Evolutionary conservation across 1,140 invertebrate genomes (phyloP), one percentile per base, ranked within the genome.

Genomic region (Periplaneta americana): DNA sequence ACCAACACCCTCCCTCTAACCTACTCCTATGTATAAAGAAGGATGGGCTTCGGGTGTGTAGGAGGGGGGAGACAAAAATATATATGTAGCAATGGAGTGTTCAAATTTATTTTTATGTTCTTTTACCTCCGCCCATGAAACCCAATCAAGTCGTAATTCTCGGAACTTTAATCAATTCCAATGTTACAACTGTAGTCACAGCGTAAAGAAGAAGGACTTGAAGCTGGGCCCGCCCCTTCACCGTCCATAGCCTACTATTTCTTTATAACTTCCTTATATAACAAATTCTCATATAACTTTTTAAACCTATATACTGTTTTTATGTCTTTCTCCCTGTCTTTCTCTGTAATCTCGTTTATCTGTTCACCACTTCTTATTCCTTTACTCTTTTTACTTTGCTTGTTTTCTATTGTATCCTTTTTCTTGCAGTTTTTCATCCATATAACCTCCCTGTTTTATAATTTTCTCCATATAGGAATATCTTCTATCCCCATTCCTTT

Each of bases 81-180:
- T n/a, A n/a, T n/a, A n/a, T 66, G 48, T 28, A 66, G 48, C 48
- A 28, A 66, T 66, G 48, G 48, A 34, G 75, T 66, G 48, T 80
- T 75, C 31, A 57, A 78, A 81, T 81, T 81, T 81, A 81, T 81
- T 78, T 81, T 78, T 81, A 81, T 81, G 39, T 74, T 76, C 75
- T 57, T 34, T 76, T 78, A 81, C 81, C 81, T 81, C 81, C 81
- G 81, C 81, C 81, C 81, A 81, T 78, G 34, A 81, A 57, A 57
- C 36, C 81, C 81, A 81, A 81, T 81, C 81, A 81, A 81, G 81
- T 81, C 81, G 81, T 81, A 81, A 81, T 81, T 81, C 48, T 75
- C 66, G 18, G 34, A 81, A 81, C 32, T 81, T 81, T 81, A 81
- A 81, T 81, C 81, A 81, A 81, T 81, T 81, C 81, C 33, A 35